Evolutionary conservation across 2,888 invertebrate species (phyloP), one percentile per base, ranked within the genome.

Genomic region (Cantharis flavilabris): DNA sequence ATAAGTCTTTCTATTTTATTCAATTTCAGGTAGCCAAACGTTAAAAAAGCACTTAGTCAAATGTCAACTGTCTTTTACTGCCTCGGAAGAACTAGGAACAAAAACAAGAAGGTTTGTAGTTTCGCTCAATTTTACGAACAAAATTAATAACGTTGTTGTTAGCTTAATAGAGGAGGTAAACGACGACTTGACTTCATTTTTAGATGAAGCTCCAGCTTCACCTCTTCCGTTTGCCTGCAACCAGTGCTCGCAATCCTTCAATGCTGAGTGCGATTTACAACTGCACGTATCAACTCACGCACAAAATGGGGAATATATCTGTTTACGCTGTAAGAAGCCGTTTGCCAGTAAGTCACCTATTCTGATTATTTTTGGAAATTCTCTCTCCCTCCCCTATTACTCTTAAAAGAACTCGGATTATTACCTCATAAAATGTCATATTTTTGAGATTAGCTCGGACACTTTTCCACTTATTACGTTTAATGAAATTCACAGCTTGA

Each of bases 271-370:
- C 64, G 92, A 92, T 82, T 85, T 91, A 18, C 81, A 86, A 28
- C 84, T 92, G 63, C 92, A 92, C 82, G 83, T 85, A 1, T 88
- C 90, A 1, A 82, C 91, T 72, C 91, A 91, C 82, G 80, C 81
- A 1, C 84, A 85, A 33, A 87, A 86, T 4, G 86, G 86, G 0
- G 82, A 82, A 20, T 89, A 88, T 86, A 86, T 85, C 63, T 92
- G 92, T 82, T 87, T 85, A 49, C 85, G 88, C 79, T 92, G 92
- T 80, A 80, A 86, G 9, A 92, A 92, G 82, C 87, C 88, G 74
- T 92, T 90, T 84, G 85, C 85, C 75, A 87, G 91, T 91, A 85
- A 86, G 85, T 82, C 33, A 1, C 4, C 33, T 13, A 33, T 20
- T 7, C 23, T 18, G 18, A 18, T 18, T 18, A 18, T 18, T 18